Evolutionary conservation across 2,888 invertebrate species (phyloP).

Genomic region (Nebria salina): DNA sequence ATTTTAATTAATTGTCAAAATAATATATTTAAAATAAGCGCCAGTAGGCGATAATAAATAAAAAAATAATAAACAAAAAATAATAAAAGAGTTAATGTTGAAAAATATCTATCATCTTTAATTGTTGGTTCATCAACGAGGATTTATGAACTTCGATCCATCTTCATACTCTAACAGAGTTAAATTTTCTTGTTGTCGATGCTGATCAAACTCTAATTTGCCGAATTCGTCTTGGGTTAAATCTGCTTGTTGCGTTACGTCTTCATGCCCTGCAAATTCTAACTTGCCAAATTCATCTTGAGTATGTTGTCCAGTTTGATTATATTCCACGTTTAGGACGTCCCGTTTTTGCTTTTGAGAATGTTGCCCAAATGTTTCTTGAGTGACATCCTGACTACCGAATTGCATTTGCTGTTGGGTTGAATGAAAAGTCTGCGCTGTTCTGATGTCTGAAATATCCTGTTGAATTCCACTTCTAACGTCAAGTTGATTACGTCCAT

Average conservation of each 20-base stretch:
- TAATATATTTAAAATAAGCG: too few species aligned
- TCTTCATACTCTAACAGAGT: constrained; percentile 33
- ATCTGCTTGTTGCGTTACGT: constrained; percentile 41
- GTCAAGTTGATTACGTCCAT: not conserved
- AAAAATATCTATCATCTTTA: too few species aligned
- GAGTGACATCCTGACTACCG: not conserved
- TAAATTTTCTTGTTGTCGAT: constrained; percentile 55
- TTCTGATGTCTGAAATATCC: not conserved
- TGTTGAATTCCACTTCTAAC: not conserved
- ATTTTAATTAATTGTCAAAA: too few species aligned
- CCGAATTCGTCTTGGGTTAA: constrained; percentile 49
- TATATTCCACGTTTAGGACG: too few species aligned
- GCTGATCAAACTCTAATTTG: constrained; percentile 38
- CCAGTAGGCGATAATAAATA: too few species aligned
- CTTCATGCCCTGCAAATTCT: constrained; percentile 7
- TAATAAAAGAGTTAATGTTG: too few species aligned
- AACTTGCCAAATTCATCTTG: constrained; percentile 50
- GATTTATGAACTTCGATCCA: too few species aligned
- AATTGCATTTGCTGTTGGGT: constrained; percentile 10
- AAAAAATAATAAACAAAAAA: too few species aligned
- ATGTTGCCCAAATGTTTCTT: too few species aligned
- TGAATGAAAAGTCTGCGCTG: not conserved
- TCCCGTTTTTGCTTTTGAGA: too few species aligned
- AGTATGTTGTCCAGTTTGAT: constrained; percentile 49
- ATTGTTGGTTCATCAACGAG: too few species aligned